phyloP scores from a whole-genome alignment of 2,888 invertebrate genomes.

The Nemoura dubitans region DNA sequence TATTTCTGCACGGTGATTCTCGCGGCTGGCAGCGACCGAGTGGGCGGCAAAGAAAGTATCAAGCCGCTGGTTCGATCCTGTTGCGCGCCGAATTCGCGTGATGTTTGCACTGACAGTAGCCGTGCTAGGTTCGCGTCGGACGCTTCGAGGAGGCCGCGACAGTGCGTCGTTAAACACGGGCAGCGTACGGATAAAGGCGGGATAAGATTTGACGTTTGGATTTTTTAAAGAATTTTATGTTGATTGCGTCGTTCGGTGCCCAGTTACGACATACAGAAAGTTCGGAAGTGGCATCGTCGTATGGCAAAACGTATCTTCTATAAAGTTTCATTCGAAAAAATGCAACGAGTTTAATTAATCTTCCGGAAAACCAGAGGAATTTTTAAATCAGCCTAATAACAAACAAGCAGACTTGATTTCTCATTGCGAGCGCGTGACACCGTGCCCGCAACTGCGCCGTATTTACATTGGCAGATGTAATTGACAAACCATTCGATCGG shows the following conservation, averaged over 20 bases:
- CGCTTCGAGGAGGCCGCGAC: neutral
- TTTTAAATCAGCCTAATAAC: neutral
- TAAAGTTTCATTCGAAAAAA: neutral
- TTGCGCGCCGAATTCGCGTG: neutral
- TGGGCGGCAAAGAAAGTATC: neutral
- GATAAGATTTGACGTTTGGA: no score
- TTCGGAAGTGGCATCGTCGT: no score
- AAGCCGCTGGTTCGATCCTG: neutral
- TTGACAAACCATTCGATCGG: neutral
- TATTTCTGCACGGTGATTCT: neutral
- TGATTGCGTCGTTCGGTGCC: neutral
- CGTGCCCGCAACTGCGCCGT: neutral
- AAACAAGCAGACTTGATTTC: neutral
- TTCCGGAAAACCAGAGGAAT: neutral
- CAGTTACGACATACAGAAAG: no score
- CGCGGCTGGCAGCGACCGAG: neutral
- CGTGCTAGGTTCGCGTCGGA: neutral
- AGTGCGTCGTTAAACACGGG: neutral
- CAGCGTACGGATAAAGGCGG: no score
- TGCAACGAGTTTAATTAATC: neutral
- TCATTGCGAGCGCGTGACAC: neutral
- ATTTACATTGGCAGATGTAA: neutral
- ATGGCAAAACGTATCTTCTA: neutral
- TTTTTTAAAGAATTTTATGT: no score
- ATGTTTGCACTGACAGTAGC: neutral